Conservation (phyloP, 2,888 invertebrate genomes). For the Ephialtes manifestator region DNA sequence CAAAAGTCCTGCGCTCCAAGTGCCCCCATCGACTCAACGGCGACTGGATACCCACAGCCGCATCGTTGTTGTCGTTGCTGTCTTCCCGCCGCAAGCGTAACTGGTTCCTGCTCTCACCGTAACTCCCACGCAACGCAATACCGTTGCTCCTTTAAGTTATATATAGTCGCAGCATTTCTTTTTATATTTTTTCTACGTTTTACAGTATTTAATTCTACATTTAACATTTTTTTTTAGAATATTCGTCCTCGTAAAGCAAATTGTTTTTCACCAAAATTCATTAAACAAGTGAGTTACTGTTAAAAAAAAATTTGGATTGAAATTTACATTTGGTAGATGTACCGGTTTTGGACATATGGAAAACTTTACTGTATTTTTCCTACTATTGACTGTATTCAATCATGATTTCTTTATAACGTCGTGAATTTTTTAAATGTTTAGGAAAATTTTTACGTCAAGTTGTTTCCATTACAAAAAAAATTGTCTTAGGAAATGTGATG, state of each 20-base stretch:
- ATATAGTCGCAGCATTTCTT: slow-evolving; percentile 14
- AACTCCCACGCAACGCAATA: slow-evolving; percentile 43
- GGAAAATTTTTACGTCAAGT: no score
- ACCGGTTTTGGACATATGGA: no score
- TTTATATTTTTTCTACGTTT: background rate
- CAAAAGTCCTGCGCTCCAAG: slow-evolving; percentile 60
- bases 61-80: slow-evolving; percentile 41
- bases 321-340: no score
- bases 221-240: background rate
- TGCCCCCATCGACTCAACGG: slow-evolving; percentile 52
- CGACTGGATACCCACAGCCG: slow-evolving; percentile 43
- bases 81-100: slow-evolving; percentile 55
- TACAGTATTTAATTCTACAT: background rate
- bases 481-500: no score
- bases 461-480: no score
- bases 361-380: no score
- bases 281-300: no score
- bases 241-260: background rate
- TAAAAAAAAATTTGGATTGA: no score
- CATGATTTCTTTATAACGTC: no score
- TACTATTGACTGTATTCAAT: no score
- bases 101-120: slow-evolving; percentile 40
- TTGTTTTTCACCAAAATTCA: no score
- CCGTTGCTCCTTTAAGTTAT: background rate
- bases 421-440: no score